These are phyloP conservation scores for Manis crassicaudata DNA, from an alignment of 2,797 vertebrate species.

Conservation along the genomic window DNA sequence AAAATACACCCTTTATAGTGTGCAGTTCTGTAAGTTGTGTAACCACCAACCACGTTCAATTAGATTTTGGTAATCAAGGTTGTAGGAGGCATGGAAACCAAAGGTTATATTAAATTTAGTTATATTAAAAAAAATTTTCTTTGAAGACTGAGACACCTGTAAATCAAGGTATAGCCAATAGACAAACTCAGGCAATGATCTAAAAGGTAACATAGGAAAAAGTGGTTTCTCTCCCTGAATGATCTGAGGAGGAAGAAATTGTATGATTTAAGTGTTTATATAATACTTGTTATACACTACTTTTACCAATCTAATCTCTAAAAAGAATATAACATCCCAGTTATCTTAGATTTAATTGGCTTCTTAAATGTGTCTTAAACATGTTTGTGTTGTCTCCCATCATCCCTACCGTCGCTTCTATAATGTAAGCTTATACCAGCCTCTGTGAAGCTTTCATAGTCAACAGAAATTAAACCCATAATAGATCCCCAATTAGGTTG, in stretches of 20 bases:
- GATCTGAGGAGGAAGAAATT: neutral
- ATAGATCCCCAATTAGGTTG: neutral
- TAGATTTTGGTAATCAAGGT: constrained; percentile 27
- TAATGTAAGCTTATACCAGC: neutral
- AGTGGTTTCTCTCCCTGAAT: neutral
- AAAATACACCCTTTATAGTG: neutral
- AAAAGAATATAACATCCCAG: constrained; percentile 14
- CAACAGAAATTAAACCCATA: neutral
- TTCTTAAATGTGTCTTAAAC: constrained; percentile 23
- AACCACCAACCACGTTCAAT: neutral
- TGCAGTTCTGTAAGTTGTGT: neutral
- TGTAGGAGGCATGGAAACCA: neutral
- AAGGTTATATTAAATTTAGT: neutral
- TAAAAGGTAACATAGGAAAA: constrained; percentile 11
- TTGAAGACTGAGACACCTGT: neutral
- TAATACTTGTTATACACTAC: neutral
- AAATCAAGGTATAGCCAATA: neutral
- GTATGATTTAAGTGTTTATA: constrained; percentile 14
- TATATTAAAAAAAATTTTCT: neutral
- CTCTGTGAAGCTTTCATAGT: constrained; percentile 14
- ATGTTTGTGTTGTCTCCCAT: neutral
- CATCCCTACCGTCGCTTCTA: neutral
- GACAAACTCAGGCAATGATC: neutral
- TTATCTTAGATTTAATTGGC: neutral
- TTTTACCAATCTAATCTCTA: neutral